These are phyloP conservation scores for Andrena hattorfiana DNA, from an alignment of 2,888 invertebrate species.

Conservation along the genomic window DNA sequence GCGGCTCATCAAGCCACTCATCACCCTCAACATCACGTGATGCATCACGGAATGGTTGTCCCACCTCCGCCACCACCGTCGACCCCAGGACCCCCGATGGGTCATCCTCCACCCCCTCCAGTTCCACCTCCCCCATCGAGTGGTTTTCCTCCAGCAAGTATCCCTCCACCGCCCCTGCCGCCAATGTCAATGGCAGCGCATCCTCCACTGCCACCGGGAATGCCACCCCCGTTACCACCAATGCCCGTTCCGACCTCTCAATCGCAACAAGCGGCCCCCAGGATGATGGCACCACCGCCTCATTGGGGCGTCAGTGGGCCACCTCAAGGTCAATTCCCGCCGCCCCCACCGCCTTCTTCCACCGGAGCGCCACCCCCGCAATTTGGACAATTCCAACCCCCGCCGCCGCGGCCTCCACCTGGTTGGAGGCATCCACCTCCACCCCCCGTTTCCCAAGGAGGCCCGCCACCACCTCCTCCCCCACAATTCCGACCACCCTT, in stretches of 20 bases:
- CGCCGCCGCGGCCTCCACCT: conserved; percentile 87
- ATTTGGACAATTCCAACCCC: conserved; percentile 83
- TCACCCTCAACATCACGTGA: conserved; percentile 86
- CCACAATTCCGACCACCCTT: conserved; percentile 87
- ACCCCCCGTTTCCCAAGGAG: conserved; percentile 85
- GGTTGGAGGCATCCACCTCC: conserved; percentile 90
- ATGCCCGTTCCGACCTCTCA: conserved; percentile 86
- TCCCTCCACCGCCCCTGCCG: conserved; percentile 89
- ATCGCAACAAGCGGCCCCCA: conserved; percentile 82
- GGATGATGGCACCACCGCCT: conserved; percentile 83
- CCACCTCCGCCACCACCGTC: conserved; percentile 91
- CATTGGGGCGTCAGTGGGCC: conserved; percentile 81
- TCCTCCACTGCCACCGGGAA: conserved; percentile 88
- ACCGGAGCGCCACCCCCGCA: conserved; percentile 78
- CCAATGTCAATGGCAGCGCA: conserved; percentile 86
- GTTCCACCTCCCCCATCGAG: conserved; percentile 89
- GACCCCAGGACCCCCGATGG: conserved; percentile 87
- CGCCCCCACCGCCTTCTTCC: conserved; percentile 87
- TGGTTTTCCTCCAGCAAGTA: conserved; percentile 86
- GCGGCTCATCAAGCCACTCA: conserved; percentile 86
- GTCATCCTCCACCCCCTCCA: conserved; percentile 90
- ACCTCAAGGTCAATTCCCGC: conserved; percentile 85
- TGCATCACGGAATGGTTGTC: conserved; percentile 90
- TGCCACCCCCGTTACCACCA: conserved; percentile 88
- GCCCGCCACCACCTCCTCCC: conserved; percentile 87